These are phyloP conservation scores for Trichopria drosophilae DNA, from an alignment of 2,888 invertebrate species.

Conservation along the genomic window DNA sequence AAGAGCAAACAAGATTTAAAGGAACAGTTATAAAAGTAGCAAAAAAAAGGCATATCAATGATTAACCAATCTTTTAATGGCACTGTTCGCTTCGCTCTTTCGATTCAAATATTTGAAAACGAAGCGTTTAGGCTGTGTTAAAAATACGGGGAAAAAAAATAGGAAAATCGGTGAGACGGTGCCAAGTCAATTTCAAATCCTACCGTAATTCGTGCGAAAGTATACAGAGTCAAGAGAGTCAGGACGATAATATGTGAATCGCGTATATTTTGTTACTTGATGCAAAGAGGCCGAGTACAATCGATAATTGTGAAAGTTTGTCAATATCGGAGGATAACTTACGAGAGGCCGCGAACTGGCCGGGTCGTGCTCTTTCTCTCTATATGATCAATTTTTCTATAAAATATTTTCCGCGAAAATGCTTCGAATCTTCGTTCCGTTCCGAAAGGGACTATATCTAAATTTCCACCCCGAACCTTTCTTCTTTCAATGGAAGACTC, in stretches of 20 bases:
- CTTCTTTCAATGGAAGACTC: no score
- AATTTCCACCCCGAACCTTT: no score
- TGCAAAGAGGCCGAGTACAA: neutral
- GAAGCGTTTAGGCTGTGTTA: no score
- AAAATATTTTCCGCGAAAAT: slow-evolving; percentile 44
- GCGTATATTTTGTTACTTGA: slow-evolving; percentile 32
- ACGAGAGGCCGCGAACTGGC: slow-evolving; percentile 45
- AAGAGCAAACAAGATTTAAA: no score
- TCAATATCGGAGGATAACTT: slow-evolving; percentile 41
- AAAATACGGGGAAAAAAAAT: no score
- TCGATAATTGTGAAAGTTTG: neutral
- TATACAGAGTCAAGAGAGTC: slow-evolving; percentile 23
- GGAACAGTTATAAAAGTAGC: neutral
- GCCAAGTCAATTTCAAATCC: neutral
- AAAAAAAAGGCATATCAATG: no score
- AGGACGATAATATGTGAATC: slow-evolving; percentile 23
- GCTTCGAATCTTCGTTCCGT: no score
- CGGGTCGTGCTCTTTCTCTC: slow-evolving; percentile 47
- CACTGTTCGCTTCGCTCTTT: no score
- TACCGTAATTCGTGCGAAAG: slow-evolving; percentile 24
- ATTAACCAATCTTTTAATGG: no score
- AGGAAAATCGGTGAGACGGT: neutral
- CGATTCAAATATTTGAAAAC: no score
- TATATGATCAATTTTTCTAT: slow-evolving; percentile 44
- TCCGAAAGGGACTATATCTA: no score